Percentiles rank a stretch among this genome's conserved stretches.
Conservation (phyloP, 2,888 invertebrate species). For the Mactromeris polynyma region DNA sequence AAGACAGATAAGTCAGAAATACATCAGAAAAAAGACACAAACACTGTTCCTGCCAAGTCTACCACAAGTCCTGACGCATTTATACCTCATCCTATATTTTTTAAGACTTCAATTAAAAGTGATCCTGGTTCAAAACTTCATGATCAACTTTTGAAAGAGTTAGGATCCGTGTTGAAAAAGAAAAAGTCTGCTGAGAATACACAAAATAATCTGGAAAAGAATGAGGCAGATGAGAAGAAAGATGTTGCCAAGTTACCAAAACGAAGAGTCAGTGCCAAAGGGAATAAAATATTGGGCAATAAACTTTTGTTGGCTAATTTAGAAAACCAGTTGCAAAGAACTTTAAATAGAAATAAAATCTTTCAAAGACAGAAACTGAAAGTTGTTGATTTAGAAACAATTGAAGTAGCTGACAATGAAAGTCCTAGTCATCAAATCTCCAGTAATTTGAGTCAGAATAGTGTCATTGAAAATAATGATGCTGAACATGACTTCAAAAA, state of each 20-base stretch:
- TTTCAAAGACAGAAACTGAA: constrained; percentile 67
- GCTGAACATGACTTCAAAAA: constrained; percentile 34
- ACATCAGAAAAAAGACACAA: not conserved
- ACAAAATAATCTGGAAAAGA: constrained; percentile 37
- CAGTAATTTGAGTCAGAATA: not conserved
- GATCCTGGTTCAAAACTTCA: constrained; percentile 81
- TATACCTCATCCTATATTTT: constrained; percentile 78
- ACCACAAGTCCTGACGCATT: constrained; percentile 34
- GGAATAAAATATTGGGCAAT: constrained; percentile 77
- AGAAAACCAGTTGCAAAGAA: constrained; percentile 78
- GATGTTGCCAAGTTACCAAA: constrained; percentile 43
- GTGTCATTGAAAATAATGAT: not conserved
- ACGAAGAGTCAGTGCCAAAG: constrained; percentile 58
- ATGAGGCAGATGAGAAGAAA: constrained; percentile 22
- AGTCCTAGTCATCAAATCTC: not conserved
- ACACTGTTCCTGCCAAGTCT: not conserved
- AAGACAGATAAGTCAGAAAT: not conserved
- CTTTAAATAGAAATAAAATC: constrained; percentile 70
- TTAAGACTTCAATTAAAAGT: constrained; percentile 78
- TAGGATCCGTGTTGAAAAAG: constrained; percentile 77
- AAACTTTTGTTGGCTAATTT: constrained; percentile 77
- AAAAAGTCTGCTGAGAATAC: constrained; percentile 49
- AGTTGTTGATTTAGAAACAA: constrained; percentile 61
- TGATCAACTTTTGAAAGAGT: constrained; percentile 78
- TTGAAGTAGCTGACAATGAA: constrained; percentile 56